Base-by-base conservation (phyloP, 2,888 invertebrate genomes). In the Cyclophora albipunctata region DNA sequence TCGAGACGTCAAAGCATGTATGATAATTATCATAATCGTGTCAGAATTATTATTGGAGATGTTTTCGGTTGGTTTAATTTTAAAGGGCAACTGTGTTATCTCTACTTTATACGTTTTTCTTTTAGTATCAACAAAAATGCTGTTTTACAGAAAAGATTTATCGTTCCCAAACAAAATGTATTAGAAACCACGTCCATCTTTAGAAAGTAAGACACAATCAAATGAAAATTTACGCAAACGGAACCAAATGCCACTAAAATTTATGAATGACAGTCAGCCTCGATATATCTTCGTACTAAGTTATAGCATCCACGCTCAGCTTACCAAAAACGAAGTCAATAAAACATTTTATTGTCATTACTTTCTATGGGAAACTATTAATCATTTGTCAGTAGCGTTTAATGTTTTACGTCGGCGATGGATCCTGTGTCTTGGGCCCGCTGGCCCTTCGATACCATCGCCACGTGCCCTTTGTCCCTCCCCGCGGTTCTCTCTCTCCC, bases 401-500 rank as follows among this genome's bases (percentile, higher is more conserved):
- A 43, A 43, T 43, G 43, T 43, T 43, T 43, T 43, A 43, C 33
- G 37, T 37, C 2, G 37, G 4, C 37, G 5, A 37, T 37, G 4
- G 37, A 37, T 37, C 37, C 37, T 5, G 42, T 49, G 54, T 49
- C 51, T 54, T 47, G 41, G 33, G 41, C 34, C 44, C 34, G 40
- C 37, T 37, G 37, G 37, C 5, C 4, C 37, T 37, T 4, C 37
- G 85, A 86, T 86, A 81, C 74, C 63, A 84, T 84, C 84, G 84
- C 62, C 86, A 81, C 86, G 85, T 77, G 85, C 52, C 81, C 57
- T 59, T 67, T 75, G 50, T 59, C 37, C 5, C 37, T 37, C 37
- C 4, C 59, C 46, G 57, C 56, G 60, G 61, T 58, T 64, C 63
- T 63, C 58, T 34, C 43, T 43, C 63, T 61, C 63, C 66, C 66